These are phyloP conservation scores for Forbesichthys papilliferus DNA, from an alignment of 2,113 vertebrate genomes.

Conservation along the genomic window DNA sequence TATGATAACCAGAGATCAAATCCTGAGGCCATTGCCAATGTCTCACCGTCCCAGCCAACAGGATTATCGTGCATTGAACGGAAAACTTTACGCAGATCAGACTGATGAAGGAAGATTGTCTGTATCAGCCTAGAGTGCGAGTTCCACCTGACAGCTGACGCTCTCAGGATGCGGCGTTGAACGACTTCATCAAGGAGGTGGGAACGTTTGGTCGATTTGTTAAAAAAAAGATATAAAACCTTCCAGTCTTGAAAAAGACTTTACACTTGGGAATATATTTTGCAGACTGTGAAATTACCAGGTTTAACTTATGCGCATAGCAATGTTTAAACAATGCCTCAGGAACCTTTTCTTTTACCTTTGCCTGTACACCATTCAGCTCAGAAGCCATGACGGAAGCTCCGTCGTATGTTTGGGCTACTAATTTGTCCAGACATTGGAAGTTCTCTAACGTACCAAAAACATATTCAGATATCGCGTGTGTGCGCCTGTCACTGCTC, in stretches of 20 bases:
- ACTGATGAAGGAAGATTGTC: not conserved
- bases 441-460: too few species aligned
- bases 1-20: too few species aligned
- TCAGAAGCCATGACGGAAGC: too few species aligned
- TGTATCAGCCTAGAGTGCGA: not conserved
- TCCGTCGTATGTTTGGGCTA: too few species aligned
- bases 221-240: not conserved
- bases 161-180: not conserved
- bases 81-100: not conserved
- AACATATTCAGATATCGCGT: too few species aligned
- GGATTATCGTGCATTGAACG: too few species aligned
- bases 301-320: slow-evolving; percentile 34
- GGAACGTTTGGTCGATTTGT: not conserved
- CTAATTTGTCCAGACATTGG: too few species aligned
- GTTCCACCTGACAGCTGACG: not conserved
- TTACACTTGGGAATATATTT: slow-evolving; percentile 15
- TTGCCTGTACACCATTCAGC: too few species aligned
- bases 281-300: slow-evolving; percentile 30
- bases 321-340: slow-evolving; percentile 24
- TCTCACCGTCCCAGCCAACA: too few species aligned
- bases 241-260: not conserved
- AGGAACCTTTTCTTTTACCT: not conserved
- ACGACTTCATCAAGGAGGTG: not conserved
- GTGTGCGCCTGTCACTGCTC: too few species aligned
- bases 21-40: too few species aligned